These are phyloP conservation scores for Papilio machaon DNA, from an alignment of 1,140 invertebrate species.

Conservation along the genomic window DNA sequence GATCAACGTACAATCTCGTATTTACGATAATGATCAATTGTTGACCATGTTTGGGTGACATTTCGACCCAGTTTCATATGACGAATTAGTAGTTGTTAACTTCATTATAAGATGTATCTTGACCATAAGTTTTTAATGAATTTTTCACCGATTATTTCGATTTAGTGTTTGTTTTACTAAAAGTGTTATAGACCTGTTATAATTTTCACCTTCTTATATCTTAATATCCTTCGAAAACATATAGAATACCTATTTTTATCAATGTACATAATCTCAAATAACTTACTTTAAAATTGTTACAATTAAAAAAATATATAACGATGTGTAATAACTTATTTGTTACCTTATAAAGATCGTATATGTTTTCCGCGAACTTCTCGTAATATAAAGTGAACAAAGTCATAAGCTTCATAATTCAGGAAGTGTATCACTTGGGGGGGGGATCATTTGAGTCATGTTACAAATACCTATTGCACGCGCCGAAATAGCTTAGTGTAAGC, in stretches of 20 bases:
- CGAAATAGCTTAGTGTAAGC: conserved; percentile 12
- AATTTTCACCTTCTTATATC: background rate
- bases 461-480: background rate
- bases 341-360: background rate
- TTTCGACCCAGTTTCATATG: background rate
- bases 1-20: background rate
- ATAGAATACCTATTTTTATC: background rate
- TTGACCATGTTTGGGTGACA: conserved; percentile 6
- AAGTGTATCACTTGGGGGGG: background rate
- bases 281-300: no score
- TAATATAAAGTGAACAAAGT: background rate
- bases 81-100: background rate
- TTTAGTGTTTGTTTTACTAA: no score
- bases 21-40: conserved; percentile 24
- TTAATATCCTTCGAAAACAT: no score
- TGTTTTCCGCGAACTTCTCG: background rate
- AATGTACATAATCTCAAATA: no score
- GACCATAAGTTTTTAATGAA: background rate
- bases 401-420: background rate
- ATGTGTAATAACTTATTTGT: background rate
- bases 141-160: background rate
- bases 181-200: background rate
- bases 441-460: conserved; percentile 9
- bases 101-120: background rate
- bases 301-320: no score